These are phyloP conservation scores for Penaeus chinensis DNA, from an alignment of 1,140 invertebrate species.

Conservation along the genomic window DNA sequence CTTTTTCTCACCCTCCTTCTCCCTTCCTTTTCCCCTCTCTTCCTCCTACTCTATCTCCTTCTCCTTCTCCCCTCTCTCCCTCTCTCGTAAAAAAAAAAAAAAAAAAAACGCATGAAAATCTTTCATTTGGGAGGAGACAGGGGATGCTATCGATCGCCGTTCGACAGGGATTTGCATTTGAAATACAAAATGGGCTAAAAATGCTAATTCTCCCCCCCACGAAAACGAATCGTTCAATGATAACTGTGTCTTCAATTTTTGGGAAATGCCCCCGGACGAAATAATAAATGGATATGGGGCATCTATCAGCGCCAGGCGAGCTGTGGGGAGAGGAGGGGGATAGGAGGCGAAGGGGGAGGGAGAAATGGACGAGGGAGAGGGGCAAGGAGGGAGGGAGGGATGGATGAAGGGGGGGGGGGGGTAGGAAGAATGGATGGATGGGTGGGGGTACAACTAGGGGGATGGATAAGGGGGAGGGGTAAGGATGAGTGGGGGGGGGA, in stretches of 20 bases:
- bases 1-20: too few species aligned
- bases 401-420: not conserved
- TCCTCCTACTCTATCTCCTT: not conserved
- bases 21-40: too few species aligned
- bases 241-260: slow-evolving; percentile 61
- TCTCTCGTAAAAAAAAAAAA: not conserved
- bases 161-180: slow-evolving; percentile 58
- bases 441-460: too few species aligned
- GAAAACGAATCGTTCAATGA: slow-evolving; percentile 59
- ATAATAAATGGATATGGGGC: slow-evolving; percentile 59
- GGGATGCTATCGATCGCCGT: slow-evolving; percentile 50
- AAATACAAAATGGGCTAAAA: slow-evolving; percentile 61
- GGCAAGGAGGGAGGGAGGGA: not conserved
- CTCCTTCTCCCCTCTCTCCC: not conserved
- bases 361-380: not conserved
- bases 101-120: slow-evolving; percentile 47
- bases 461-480: too few species aligned
- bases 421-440: not conserved
- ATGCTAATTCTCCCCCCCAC: slow-evolving; percentile 49
- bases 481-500: too few species aligned
- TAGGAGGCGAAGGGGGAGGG: not conserved
- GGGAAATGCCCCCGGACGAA: slow-evolving; percentile 47
- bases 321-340: not conserved
- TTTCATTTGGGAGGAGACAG: slow-evolving; percentile 55
- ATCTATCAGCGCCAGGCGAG: slow-evolving; percentile 38